Base-by-base conservation (phyloP, 2,113 vertebrate genomes). In the Anthoscopus minutus region DNA sequence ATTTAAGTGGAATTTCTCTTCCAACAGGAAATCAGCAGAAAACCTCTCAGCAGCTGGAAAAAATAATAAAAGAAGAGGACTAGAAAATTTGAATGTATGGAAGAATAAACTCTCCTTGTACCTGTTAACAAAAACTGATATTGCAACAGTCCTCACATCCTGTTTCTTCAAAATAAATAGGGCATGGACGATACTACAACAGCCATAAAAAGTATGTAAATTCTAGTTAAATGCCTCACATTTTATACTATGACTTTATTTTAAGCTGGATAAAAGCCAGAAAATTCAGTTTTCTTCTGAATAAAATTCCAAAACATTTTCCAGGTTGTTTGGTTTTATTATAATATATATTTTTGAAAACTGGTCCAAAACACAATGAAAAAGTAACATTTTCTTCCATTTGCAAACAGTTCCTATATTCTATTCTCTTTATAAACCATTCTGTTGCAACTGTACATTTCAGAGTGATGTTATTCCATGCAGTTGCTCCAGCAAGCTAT, bases 241-340 rank as follows among this genome's bases (percentile, higher is more conserved):
- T 89, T 89, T 91, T 88, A 58, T 60, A 64, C 20, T 73, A 62
- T n/a, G n/a, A 81, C 42, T 85, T 65, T 61, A n/a, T 85, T 94
- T 86, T 77, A 78, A 86, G 13, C 25, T 92, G 85, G 76, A 70
- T 45, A 60, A 84, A 90, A 48, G 60, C 56, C 76, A 16, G 25
- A 81, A 84, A 91, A 60, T 12, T 79, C 45, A 13, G 4, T n/a
- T 73, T 94, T 86, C 64, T 90, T 92, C 77, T 15, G 19, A 81
- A 56, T 40, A 78, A 91, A 84, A 86, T 92, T 88, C 86, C 83
- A 81, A 81, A 67, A 40, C 31, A 40, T 89, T 94, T 93, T 89
- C 69, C 81, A 93, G 37, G 38, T 35, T 71, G 20, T 58, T 96
- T 86, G 54, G 33, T 92, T 94, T 92, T 56, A 74, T 74, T 73